Base-by-base conservation (phyloP, 2,888 invertebrate genomes). In the Drepanosiphum platanoidis region DNA sequence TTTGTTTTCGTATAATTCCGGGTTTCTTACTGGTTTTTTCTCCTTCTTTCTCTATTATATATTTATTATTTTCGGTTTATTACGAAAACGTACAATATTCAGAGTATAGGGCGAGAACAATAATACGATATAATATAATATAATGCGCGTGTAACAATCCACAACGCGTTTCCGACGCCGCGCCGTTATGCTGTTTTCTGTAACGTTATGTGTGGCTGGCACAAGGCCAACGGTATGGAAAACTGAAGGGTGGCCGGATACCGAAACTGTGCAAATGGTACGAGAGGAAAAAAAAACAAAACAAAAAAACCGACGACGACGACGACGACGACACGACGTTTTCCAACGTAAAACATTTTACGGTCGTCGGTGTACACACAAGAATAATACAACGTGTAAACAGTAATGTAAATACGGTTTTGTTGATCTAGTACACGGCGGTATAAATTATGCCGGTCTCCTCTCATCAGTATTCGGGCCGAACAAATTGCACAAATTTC, bases 201-300 rank as follows among this genome's bases (percentile, higher is more conserved):
- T 52, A 52, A n/a, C 30, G 71, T 61, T 27, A 61, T 39, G 70
- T 39, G 18, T 52, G 52, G 30, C 7, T 81, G 81, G 61, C 81
- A 70, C 61, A 61, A 61, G 39, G 39, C 71, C 81, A 81, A 71
- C 36, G 27, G 39, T 64, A 64, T 52, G 58, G 36, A 58, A 61
- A 81, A 58, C 39, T 72, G 32, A 72, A 81, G 42, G 81, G 71
- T 71, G 61, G 39, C 32, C 15, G 71, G 30, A 39, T 58, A 36
- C 22, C 30, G 27, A 61, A n/a, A 9, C 61, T 9, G 36, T 68
- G 52, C n/a, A 68, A 68, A 79, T 52, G 30, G 9, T 36, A 32
- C 8, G 9, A 30, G 46, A 64, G 64, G 42, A 75, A 42, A 32
- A 66, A 80, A 36, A 52, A 27, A 30, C 42, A 8, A 52, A 52